Evolutionary conservation across 2,888 invertebrate genomes (phyloP), one percentile per base, ranked within the genome.

Genomic region (Drosophila ezoana): DNA sequence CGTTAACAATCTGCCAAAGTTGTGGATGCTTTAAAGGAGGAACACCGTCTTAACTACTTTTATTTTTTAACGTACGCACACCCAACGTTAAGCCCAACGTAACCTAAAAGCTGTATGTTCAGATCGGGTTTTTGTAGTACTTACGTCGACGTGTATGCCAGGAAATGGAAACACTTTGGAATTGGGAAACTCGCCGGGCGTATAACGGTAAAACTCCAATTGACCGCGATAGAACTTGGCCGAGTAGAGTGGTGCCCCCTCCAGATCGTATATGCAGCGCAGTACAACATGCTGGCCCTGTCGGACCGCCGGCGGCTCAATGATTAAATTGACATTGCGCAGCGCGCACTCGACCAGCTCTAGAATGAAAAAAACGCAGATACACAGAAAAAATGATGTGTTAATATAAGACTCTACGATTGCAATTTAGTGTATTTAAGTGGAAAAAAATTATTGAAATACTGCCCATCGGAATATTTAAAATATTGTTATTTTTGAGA

Each of bases 141-240:
- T 96, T 92, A 97, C 97, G 92, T 97, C 96, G 54, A 97, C 96
- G 82, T 94, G 94, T 73, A 97, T 95, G 72, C 96, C 96, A 13
- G 94, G 93, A 75, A 95, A 93, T 53, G 94, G 94, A 92, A 97
- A 97, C 62, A 95, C 94, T 92, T 96, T 96, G 6, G 94, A 95
- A 47, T 94, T 93, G 5, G 96, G 96, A n/a, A 92, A 92, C 83
- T 96, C 96, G 83, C 94, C 94, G 0, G 97, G 97, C 11, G 96
- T 95, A 90, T 94, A 97, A 76, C 97, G 94, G 93, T 96, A 97
- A 93, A 97, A 97, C 93, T 97, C 97, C 88, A 95, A 94, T 89
- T 93, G 94, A 5, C 97, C 97, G 61, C 97, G 94, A 93, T 97
- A 97, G 96, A 97, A 97, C 93, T 97, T 97, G 71, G 97, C 96